phyloP scores from a whole-genome alignment of 2,888 invertebrate genomes.

The Synergus itoensis region DNA sequence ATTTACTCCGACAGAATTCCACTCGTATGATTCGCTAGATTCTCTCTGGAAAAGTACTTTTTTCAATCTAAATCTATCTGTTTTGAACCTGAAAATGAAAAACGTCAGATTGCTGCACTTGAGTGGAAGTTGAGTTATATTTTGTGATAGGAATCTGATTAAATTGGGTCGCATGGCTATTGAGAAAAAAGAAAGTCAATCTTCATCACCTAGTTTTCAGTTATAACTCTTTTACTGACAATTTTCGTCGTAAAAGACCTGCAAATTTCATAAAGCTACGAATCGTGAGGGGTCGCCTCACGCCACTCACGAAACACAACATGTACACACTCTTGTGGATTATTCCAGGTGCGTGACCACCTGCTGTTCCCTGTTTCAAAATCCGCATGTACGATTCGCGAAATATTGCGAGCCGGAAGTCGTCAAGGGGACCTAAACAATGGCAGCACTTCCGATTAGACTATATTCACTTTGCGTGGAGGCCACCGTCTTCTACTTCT shows the following conservation, averaged over 20 bases:
- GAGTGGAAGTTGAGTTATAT: background rate
- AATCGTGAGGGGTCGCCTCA: constrained; percentile 40
- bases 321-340: constrained; percentile 47
- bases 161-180: too few species aligned
- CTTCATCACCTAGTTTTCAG: constrained; percentile 63
- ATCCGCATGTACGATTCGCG: constrained; percentile 65
- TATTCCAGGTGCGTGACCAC: constrained; percentile 71
- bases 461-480: constrained; percentile 44
- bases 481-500: constrained; percentile 38
- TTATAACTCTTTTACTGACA: constrained; percentile 51
- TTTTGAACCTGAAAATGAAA: background rate
- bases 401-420: constrained; percentile 70
- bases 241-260: constrained; percentile 55
- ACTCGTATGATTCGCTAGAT: background rate
- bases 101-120: background rate
- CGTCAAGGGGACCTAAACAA: constrained; percentile 62
- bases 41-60: background rate
- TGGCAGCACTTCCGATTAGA: constrained; percentile 52
- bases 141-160: background rate
- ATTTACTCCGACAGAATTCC: constrained; percentile 32
- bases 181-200: background rate
- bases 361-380: constrained; percentile 66
- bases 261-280: constrained; percentile 22
- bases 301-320: constrained; percentile 51
- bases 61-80: background rate